Conservation (phyloP, 2,113 vertebrate species). For the Podarcis raffonei region DNA sequence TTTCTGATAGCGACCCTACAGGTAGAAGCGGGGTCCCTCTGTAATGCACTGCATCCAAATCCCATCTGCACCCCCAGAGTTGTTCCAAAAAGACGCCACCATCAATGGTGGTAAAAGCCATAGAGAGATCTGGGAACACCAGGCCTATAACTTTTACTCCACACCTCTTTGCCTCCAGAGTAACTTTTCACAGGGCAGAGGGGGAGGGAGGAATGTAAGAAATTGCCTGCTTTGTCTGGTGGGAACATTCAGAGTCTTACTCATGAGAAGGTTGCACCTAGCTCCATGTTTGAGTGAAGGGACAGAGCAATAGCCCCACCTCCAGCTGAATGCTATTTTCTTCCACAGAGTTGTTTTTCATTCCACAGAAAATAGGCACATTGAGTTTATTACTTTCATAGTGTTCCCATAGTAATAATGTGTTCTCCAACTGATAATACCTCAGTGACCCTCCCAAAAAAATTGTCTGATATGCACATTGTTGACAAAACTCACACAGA, state of each 20-base stretch:
- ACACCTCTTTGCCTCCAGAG: background rate
- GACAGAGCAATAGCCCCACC: background rate
- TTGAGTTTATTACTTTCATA: background rate
- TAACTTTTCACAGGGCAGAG: background rate
- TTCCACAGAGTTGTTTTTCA: background rate
- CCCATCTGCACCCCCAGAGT: too few species aligned
- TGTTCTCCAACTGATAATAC: background rate
- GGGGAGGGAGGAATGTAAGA: too few species aligned
- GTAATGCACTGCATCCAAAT: too few species aligned
- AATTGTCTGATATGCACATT: background rate
- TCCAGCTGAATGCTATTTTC: background rate
- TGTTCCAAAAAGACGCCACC: too few species aligned
- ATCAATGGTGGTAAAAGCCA: too few species aligned
- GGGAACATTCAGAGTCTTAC: too few species aligned
- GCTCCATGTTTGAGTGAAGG: background rate
- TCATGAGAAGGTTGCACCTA: background rate
- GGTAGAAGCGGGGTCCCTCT: too few species aligned
- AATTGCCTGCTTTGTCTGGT: background rate
- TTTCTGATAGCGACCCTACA: too few species aligned
- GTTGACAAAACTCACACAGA: background rate
- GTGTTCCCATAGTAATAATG: too few species aligned
- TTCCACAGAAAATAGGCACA: too few species aligned
- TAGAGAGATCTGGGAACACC: too few species aligned
- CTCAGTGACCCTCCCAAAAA: background rate
- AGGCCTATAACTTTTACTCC: too few species aligned